Conservation (phyloP, 92 coral and sea anemone genomes). For the Epizoanthus ramosus region DNA sequence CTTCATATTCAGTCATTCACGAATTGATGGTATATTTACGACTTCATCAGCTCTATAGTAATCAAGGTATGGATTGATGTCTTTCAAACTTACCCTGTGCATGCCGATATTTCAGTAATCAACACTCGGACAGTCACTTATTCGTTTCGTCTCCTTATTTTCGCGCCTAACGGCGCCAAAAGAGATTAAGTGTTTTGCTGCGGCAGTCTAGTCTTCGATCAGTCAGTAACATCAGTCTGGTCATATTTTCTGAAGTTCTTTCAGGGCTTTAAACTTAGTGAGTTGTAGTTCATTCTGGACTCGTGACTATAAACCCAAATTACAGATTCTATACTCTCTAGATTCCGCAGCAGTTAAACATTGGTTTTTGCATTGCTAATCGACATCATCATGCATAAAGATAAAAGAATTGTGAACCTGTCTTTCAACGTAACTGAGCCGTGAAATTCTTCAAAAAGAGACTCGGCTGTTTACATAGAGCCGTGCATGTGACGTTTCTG, state of each 20-base stretch:
- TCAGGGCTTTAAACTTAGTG: neutral
- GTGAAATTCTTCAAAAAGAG: neutral
- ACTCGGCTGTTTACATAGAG: neutral
- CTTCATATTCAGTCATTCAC: too few species aligned
- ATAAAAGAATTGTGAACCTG: conserved; percentile 10
- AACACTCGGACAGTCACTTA: too few species aligned
- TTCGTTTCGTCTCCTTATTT: neutral
- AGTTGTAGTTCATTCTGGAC: neutral
- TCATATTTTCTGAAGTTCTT: neutral
- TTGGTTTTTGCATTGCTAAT: conserved; percentile 4
- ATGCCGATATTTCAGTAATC: too few species aligned
- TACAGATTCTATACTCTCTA: neutral
- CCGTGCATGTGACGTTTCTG: neutral
- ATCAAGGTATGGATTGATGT: too few species aligned
- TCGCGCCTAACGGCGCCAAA: conserved; percentile 20
- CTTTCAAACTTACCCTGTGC: too few species aligned
- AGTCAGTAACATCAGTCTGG: neutral
- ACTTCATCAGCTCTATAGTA: too few species aligned
- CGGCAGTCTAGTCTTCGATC: neutral
- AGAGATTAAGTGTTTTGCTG: neutral
- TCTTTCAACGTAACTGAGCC: conserved; percentile 5
- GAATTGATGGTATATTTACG: too few species aligned
- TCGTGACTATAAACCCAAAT: conserved; percentile 1
- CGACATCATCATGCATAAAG: neutral
- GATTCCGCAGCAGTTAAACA: conserved; percentile 3